Conservation (phyloP, 2,113 vertebrate species). For the Hylia prasina region DNA sequence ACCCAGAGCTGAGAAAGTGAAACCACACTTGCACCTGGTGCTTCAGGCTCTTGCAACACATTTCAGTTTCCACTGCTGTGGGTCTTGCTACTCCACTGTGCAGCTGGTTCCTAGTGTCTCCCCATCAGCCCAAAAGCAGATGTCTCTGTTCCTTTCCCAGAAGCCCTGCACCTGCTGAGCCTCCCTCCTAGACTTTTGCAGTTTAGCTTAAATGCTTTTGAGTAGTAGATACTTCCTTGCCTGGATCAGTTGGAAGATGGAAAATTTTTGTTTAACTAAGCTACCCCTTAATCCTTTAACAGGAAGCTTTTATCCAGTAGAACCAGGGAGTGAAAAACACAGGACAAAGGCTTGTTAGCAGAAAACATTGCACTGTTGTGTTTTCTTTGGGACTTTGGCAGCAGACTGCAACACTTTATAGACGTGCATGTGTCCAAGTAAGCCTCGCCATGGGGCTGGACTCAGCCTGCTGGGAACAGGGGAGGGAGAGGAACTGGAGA, state of each 20-base stretch:
- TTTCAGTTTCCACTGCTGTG: rapidly evolving
- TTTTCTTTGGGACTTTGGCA: not conserved
- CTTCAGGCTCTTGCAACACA: not conserved
- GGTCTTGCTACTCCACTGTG: rapidly evolving
- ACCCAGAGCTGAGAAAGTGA: not conserved
- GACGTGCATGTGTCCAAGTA: not conserved
- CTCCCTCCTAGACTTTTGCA: not conserved
- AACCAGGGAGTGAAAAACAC: not conserved
- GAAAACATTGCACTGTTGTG: not conserved
- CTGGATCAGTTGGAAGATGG: not conserved
- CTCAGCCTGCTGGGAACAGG: not conserved
- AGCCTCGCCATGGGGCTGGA: not conserved
- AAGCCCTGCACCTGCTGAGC: not conserved
- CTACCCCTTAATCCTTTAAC: not conserved
- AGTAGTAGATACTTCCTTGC: not conserved
- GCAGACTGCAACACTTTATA: not conserved
- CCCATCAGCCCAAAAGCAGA: not conserved
- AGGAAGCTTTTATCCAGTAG: not conserved
- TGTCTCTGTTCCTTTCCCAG: not conserved
- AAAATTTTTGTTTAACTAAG: not conserved
- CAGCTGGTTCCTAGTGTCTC: not conserved
- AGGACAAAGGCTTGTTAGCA: conserved; percentile 8
- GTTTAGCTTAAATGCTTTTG: not conserved
- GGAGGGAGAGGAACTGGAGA: not conserved
- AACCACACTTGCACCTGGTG: rapidly evolving